These are phyloP conservation scores for Asobara japonica DNA, from an alignment of 1,140 invertebrate genomes.

Conservation along the genomic window DNA sequence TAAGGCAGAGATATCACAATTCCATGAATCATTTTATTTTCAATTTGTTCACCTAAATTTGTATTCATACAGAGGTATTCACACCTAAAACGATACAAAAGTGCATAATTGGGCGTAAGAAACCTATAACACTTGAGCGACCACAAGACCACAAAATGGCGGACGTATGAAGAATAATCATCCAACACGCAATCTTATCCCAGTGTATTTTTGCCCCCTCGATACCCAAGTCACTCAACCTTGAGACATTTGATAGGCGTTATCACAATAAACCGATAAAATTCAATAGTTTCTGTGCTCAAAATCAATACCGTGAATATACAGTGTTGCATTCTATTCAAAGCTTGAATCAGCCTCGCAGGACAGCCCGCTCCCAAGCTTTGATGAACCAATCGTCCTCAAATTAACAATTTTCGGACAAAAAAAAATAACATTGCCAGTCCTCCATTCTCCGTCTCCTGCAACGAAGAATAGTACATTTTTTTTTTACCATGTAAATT, in stretches of 20 bases:
- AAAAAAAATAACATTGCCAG: too few species aligned
- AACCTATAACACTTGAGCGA: slow-evolving; percentile 16
- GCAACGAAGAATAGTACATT: neutral
- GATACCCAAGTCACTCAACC: neutral
- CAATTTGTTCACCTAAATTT: too few species aligned
- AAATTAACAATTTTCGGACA: too few species aligned
- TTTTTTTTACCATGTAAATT: slow-evolving; percentile 5
- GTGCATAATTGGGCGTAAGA: neutral
- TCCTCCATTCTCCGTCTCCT: neutral
- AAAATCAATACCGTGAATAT: neutral
- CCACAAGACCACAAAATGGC: slow-evolving; percentile 21
- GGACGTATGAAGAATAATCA: slow-evolving; percentile 23
- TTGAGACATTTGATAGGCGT: neutral
- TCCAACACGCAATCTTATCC: neutral
- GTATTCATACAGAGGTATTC: too few species aligned
- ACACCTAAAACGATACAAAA: too few species aligned
- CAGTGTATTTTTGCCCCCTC: neutral
- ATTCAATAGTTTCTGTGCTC: neutral
- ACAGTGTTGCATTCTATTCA: neutral
- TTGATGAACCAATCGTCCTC: too few species aligned
- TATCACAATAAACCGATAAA: neutral
- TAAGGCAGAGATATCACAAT: neutral
- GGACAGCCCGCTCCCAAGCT: too few species aligned
- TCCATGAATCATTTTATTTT: neutral
- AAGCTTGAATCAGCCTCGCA: too few species aligned